Base-by-base conservation (phyloP, 1,140 invertebrate species). In the Choristoneura fumiferana region DNA sequence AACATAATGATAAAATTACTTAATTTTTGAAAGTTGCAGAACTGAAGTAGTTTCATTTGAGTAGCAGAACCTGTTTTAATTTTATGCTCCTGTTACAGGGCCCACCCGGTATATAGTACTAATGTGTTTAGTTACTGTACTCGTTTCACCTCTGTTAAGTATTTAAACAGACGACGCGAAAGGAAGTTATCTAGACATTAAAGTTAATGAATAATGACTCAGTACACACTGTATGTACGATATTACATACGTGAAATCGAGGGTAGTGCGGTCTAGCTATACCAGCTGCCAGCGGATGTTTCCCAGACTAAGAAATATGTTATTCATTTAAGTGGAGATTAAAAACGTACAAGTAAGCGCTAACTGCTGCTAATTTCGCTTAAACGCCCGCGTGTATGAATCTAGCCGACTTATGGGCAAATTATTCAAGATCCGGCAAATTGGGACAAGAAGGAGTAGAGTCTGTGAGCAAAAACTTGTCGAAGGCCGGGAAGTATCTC, bases 281-380 rank as follows among this genome's bases (percentile, higher is more conserved):
- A 29, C 22, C 39, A 1, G 17, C 55, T 29, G 22, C 15, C 36
- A 35, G 58, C 76, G 76, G 76, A 79, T 79, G 76, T 71, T 64
- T 67, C 45, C 54, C 65, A 79, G 76, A 79, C 73, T 62, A 64
- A 59, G 49, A 63, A 66, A 68, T 67, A 72, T 67, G 61, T 71
- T 74, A 73, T 72, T 69, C 67, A 70, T 34, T 59, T 69, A 69
- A 71, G 62, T 73, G 67, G 63, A 66, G 59, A 67, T 65, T 73
- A 70, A 71, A 69, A 60, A 68, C 43, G 29, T 60, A 68, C 58
- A 69, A 66, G 57, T 64, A 76, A 67, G 69, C 67, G 65, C 43
- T 73, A 77, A 80, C 65, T 59, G 68, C 62, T 39, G 59, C 61
- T 79, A 71, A 76, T 79, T 71, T 73, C 54, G 63, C 58, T 69